Evolutionary conservation across 2,797 vertebrate genomes (phyloP).

Genomic region (Antennarius maculatus): DNA sequence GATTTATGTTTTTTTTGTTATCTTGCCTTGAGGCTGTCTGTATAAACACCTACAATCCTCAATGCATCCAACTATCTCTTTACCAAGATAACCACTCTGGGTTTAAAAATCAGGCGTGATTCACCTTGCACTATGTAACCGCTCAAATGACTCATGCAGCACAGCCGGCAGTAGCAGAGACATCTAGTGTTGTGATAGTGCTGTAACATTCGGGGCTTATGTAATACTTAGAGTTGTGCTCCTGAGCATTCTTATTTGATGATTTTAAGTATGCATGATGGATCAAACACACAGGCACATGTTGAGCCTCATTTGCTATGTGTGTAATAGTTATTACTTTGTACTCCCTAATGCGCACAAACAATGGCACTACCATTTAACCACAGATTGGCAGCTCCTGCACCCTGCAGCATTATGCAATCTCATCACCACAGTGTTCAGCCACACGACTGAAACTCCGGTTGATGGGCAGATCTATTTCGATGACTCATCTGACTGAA

Average conservation of each 20-base stretch:
- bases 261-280: constrained; percentile 26
- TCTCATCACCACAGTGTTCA: constrained; percentile 42
- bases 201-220: constrained; percentile 55
- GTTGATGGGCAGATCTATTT: constrained; percentile 25
- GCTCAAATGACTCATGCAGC: constrained; percentile 60
- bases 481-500: constrained; percentile 39
- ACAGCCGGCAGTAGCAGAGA: constrained; percentile 54
- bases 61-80: constrained; percentile 10
- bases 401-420: constrained; percentile 55
- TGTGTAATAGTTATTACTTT: too few species aligned
- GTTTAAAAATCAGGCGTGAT: constrained; percentile 41
- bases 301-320: constrained; percentile 19
- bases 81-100: constrained; percentile 20
- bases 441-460: constrained; percentile 21
- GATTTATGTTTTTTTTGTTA: not conserved
- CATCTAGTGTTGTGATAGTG: constrained; percentile 63
- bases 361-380: constrained; percentile 25
- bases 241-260: constrained; percentile 46
- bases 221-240: constrained; percentile 66
- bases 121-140: constrained; percentile 33
- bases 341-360: not conserved
- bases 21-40: constrained; percentile 1
- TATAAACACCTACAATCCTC: not conserved
- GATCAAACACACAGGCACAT: constrained; percentile 23
- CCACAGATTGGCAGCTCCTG: constrained; percentile 48